A percentile compares a stretch with the other conserved stretches of the same genome.
Evolutionary conservation across 64 coral and sea anemone genomes (phyloP).

Genomic region (Pachyseris speciosa): DNA sequence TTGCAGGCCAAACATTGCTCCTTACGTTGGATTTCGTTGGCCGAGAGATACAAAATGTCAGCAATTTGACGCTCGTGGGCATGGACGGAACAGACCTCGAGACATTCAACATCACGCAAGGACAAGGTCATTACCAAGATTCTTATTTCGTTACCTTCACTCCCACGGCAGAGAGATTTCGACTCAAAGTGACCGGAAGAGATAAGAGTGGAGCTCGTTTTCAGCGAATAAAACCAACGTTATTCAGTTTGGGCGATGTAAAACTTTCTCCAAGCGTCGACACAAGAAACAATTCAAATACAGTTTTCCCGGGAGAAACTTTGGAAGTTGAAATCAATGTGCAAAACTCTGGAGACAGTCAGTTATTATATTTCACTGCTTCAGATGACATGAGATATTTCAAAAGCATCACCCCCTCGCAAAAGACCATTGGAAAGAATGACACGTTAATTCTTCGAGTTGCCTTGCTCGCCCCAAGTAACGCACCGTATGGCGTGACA

Average conservation of each 20-base stretch:
- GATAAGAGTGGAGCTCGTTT: slow-evolving; percentile 46
- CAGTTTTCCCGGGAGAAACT: slow-evolving; percentile 38
- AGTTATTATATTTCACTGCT: slow-evolving; percentile 49
- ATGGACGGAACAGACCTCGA: slow-evolving; percentile 28
- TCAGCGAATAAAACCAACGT: slow-evolving; percentile 49
- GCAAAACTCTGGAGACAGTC: slow-evolving; percentile 27
- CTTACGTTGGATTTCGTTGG: slow-evolving; percentile 53
- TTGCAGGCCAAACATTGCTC: slow-evolving; percentile 36
- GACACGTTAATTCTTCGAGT: not conserved
- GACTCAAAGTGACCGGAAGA: slow-evolving; percentile 49
- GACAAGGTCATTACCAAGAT: slow-evolving; percentile 41
- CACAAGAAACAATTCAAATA: not conserved
- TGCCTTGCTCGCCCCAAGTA: not conserved
- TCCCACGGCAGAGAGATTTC: slow-evolving; percentile 42
- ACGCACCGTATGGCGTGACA: slow-evolving; percentile 53
- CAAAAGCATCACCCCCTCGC: not conserved
- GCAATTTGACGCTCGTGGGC: slow-evolving; percentile 45
- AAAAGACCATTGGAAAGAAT: slow-evolving; percentile 13
- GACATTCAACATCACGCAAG: slow-evolving; percentile 53
- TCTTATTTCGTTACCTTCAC: slow-evolving; percentile 35
- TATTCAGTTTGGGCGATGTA: slow-evolving; percentile 49
- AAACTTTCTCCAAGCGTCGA: slow-evolving; percentile 22
- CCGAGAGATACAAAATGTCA: not conserved
- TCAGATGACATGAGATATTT: slow-evolving; percentile 50
- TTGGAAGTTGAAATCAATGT: slow-evolving; percentile 41